Conservation (phyloP, 2,888 invertebrate species). For the Leptodirus hochenwartii region DNA sequence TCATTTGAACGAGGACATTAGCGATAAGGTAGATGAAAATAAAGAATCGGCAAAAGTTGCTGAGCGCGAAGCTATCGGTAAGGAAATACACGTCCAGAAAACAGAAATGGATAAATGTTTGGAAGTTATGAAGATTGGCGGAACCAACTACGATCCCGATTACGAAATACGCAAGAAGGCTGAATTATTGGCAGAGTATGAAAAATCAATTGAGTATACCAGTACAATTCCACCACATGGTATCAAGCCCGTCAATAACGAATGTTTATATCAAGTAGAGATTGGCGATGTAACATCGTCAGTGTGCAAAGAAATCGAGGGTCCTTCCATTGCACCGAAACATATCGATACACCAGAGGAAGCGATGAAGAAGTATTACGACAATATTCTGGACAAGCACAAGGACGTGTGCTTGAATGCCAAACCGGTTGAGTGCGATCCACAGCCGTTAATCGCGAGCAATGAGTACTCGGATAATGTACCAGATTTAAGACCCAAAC, state of each 20-base stretch:
- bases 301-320: constrained; percentile 19
- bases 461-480: no score
- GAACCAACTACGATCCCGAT: constrained; percentile 14
- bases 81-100: constrained; percentile 4
- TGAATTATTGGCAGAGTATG: constrained; percentile 20
- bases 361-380: constrained; percentile 23
- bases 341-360: constrained; percentile 25
- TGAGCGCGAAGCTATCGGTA: constrained; percentile 18
- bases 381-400: constrained; percentile 21
- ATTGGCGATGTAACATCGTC: constrained; percentile 19
- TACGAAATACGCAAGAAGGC: constrained; percentile 15
- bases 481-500: constrained; percentile 14
- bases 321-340: constrained; percentile 16
- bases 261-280: constrained; percentile 20
- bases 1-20: constrained; percentile 38
- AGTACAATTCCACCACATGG: constrained; percentile 21
- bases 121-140: constrained; percentile 16
- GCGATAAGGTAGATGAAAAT: constrained; percentile 22
- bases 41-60: constrained; percentile 20
- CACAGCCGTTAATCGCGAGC: constrained; percentile 13
- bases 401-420: constrained; percentile 19
- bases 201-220: constrained; percentile 19
- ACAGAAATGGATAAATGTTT: constrained; percentile 23
- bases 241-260: constrained; percentile 20
- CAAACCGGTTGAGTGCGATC: constrained; percentile 18